phyloP scores from a whole-genome alignment of 2,888 invertebrate genomes.

The Fragum fragum region DNA sequence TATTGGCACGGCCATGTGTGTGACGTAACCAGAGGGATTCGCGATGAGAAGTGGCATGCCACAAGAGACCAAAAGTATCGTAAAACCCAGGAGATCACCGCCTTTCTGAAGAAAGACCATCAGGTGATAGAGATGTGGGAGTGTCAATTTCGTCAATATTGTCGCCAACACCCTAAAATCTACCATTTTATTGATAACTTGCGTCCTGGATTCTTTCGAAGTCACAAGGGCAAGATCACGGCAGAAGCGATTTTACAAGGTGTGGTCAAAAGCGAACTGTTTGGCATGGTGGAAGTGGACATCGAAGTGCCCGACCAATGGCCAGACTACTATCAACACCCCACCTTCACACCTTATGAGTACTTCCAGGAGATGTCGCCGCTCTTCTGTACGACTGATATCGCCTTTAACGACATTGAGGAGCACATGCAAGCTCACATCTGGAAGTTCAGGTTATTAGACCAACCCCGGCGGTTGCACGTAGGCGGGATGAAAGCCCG shows the following conservation, averaged over 20 bases:
- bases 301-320: conserved; percentile 48
- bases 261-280: conserved; percentile 35
- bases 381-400: conserved; percentile 51
- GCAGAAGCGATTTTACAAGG: conserved; percentile 34
- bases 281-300: conserved; percentile 55
- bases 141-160: conserved; percentile 45
- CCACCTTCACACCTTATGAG: conserved; percentile 34
- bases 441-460: conserved; percentile 5
- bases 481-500: conserved; percentile 27
- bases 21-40: conserved; percentile 36
- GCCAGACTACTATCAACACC: conserved; percentile 35
- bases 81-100: conserved; percentile 25
- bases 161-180: conserved; percentile 32
- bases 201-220: conserved; percentile 35
- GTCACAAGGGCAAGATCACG: conserved; percentile 36
- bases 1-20: conserved; percentile 56
- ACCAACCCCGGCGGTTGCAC: conserved; percentile 35
- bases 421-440: conserved; percentile 51
- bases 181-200: conserved; percentile 35
- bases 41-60: conserved; percentile 47
- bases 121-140: conserved; percentile 53
- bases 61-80: conserved; percentile 13
- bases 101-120: not conserved
- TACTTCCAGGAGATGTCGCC: conserved; percentile 58
- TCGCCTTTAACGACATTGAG: conserved; percentile 50